Evolutionary conservation across 23 tunicate species (phyloP).

Genomic region (Styela clava): DNA sequence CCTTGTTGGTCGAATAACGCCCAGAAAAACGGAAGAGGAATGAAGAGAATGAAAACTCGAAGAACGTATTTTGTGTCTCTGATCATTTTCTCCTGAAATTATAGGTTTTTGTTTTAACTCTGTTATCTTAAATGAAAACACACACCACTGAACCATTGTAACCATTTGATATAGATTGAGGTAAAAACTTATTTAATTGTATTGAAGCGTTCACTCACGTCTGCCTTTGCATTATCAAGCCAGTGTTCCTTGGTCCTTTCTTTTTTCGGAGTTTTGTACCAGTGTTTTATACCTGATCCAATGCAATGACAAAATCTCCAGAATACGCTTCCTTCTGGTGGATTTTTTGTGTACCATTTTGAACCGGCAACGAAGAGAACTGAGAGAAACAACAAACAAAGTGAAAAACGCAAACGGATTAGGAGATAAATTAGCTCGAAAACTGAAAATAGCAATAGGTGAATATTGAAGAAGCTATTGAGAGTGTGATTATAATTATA

Average conservation of each 20-base stretch:
- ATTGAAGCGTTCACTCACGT: no score
- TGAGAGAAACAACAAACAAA: neutral
- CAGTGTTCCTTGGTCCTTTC: slow-evolving; percentile 86
- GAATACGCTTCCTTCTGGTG: slow-evolving; percentile 84
- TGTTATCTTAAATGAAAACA: neutral
- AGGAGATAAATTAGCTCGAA: no score
- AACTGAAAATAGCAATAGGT: neutral
- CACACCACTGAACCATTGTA: neutral
- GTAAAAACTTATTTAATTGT: no score
- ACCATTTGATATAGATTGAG: no score
- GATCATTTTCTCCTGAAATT: slow-evolving; percentile 70
- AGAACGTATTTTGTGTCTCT: slow-evolving; percentile 96
- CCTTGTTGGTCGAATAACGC: slow-evolving; percentile 99
- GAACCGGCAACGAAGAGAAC: slow-evolving; percentile 85
- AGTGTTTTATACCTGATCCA: slow-evolving; percentile 63
- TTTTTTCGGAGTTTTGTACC: slow-evolving; percentile 85
- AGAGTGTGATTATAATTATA: no score
- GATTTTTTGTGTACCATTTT: slow-evolving; percentile 74
- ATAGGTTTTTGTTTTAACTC: neutral
- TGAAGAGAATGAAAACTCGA: slow-evolving; percentile 72
- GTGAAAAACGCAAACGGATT: no score
- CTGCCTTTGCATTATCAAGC: slow-evolving; percentile 78
- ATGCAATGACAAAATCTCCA: slow-evolving; percentile 73
- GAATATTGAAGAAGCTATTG: neutral
- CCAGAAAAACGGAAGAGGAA: slow-evolving; percentile 97